Conservation (phyloP, 1,140 invertebrate genomes). For the Potamilus streckersoni region DNA sequence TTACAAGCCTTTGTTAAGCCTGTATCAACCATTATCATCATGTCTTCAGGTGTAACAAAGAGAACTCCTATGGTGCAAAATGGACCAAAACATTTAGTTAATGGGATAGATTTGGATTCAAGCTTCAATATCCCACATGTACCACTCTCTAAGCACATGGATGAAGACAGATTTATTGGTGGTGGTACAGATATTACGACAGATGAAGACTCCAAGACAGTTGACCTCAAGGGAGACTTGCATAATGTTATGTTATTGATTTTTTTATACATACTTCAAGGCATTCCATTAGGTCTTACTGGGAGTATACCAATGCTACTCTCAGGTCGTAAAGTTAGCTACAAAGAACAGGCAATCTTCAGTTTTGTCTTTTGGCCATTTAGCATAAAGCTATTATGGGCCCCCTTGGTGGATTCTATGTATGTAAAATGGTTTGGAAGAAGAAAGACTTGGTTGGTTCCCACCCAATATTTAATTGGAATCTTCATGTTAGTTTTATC, state of each 20-base stretch:
- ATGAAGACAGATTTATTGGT: neutral
- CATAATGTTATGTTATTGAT: slow-evolving; percentile 82
- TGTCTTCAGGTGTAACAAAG: no score
- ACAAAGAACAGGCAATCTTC: slow-evolving; percentile 88
- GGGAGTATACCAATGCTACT: slow-evolving; percentile 95
- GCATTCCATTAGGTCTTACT: slow-evolving; percentile 90
- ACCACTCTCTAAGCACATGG: slow-evolving; percentile 18
- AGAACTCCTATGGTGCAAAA: no score
- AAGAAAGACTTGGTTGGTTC: slow-evolving; percentile 97
- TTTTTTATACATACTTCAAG: slow-evolving; percentile 95
- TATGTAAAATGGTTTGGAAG: slow-evolving; percentile 87
- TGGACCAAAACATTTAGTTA: slow-evolving; percentile 3
- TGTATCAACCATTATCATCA: no score
- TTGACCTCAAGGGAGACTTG: slow-evolving; percentile 46
- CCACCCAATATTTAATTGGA: slow-evolving; percentile 82
- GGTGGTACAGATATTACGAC: no score
- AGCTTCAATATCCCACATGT: slow-evolving; percentile 40
- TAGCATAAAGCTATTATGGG: slow-evolving; percentile 95
- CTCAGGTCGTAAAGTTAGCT: slow-evolving; percentile 80
- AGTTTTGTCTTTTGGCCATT: slow-evolving; percentile 99
- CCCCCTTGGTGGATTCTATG: slow-evolving; percentile 95
- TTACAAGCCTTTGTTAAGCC: no score
- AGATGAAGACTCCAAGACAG: neutral
- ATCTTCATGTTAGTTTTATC: slow-evolving; percentile 63
- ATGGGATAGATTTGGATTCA: slow-evolving; percentile 34